Percentiles rank a stretch among this genome's conserved stretches.
Conservation (phyloP, 2,113 vertebrate species). For the Microtus ochrogaster region DNA sequence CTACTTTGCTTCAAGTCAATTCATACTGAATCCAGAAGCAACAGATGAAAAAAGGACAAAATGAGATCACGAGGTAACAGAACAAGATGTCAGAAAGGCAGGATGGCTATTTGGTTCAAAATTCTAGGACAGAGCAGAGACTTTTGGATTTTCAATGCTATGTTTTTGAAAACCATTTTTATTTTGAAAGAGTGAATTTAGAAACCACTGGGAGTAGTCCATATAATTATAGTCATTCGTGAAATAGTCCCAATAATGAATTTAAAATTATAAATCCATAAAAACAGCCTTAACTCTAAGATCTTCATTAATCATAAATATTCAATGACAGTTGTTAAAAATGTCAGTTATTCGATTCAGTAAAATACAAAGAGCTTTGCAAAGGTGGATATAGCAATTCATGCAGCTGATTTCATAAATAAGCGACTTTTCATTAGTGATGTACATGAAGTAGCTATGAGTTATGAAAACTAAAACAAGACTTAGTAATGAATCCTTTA, state of each 20-base stretch:
- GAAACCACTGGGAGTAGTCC: background rate
- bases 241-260: slow-evolving; percentile 42
- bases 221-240: slow-evolving; percentile 47
- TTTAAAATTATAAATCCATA: slow-evolving; percentile 59
- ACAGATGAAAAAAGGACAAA: background rate
- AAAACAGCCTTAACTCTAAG: slow-evolving; percentile 50
- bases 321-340: slow-evolving; percentile 56
- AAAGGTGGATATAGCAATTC: slow-evolving; percentile 66
- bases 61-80: background rate
- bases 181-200: slow-evolving; percentile 36
- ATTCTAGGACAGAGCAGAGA: slow-evolving; percentile 10
- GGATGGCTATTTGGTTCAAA: background rate
- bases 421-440: slow-evolving; percentile 65
- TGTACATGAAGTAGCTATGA: slow-evolving; percentile 47
- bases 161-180: background rate
- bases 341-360: slow-evolving; percentile 58
- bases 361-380: slow-evolving; percentile 57
- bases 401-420: slow-evolving; percentile 68
- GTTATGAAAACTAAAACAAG: slow-evolving; percentile 75
- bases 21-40: background rate
- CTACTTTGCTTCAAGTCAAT: background rate
- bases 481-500: slow-evolving; percentile 53
- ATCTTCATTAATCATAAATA: slow-evolving; percentile 68
- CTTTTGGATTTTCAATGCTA: slow-evolving; percentile 32
- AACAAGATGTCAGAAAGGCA: background rate